A percentile compares a stretch with the other conserved stretches of the same genome.
Conservation (phyloP, 2,113 vertebrate genomes). For the Callorhinus ursinus region DNA sequence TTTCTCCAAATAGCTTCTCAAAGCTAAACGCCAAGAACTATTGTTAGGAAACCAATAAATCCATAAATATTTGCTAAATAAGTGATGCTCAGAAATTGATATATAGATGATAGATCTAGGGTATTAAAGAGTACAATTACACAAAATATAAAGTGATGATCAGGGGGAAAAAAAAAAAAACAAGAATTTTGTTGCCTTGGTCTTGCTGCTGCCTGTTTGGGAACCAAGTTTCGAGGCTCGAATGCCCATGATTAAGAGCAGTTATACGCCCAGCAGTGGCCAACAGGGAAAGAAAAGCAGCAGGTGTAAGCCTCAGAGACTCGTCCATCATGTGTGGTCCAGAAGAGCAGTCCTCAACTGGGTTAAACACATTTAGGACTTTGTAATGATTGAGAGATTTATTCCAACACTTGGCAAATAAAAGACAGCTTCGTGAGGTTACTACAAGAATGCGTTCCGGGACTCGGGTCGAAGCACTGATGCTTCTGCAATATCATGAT, state of each 20-base stretch:
- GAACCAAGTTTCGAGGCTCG: not conserved
- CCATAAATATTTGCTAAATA: not conserved
- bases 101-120: not conserved
- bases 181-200: not conserved
- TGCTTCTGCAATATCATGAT: not conserved
- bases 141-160: not conserved
- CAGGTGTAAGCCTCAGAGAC: not conserved
- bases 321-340: too few species aligned
- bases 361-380: not conserved
- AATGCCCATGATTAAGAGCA: not conserved
- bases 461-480: not conserved
- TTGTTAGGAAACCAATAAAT: not conserved
- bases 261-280: not conserved
- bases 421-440: not conserved
- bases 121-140: not conserved
- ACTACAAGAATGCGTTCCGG: not conserved
- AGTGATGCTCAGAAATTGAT: not conserved
- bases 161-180: not conserved
- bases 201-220: not conserved
- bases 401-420: not conserved
- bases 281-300: not conserved
- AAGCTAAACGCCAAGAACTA: not conserved
- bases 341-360: not conserved
- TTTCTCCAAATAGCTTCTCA: slow-evolving; percentile 3
- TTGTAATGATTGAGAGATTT: not conserved